Base-by-base conservation (phyloP, 2,113 vertebrate species). In the Thinocorus orbignyianus region DNA sequence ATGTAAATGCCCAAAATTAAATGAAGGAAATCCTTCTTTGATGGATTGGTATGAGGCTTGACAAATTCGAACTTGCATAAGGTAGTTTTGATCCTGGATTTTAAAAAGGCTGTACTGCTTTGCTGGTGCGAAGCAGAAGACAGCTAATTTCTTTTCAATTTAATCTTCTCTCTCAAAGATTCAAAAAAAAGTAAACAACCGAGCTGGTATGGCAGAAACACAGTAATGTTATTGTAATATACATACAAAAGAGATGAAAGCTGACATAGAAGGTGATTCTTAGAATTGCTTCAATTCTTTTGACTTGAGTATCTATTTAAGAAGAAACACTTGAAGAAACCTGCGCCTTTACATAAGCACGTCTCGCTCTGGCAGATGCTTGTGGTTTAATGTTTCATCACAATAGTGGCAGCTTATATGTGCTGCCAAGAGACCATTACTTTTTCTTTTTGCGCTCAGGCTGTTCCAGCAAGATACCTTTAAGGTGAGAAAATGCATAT, bases 401-500 rank as follows among this genome's bases (percentile, higher is more conserved):
- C 70, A 73, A 6, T 85, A 81, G 55, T 82, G 84, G 60, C 83
- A 95, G 69, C 48, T 93, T 88, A 5, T 19, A 7, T 26, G 31
- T 62, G 33, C 83, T 92, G 86, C 91, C 93, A 95, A 28, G 86
- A 87, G 39, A 79, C 61, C 52, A 68, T 89, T 91, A 35, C 31
- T 57, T 24, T 70, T 92, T 62, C 51, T 49, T 57, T 64, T 85
- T 52, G 39, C 17, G 11, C 52, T 78, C 72, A 51, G 42, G 58
- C 83, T 88, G 66, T 86, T 90, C 72, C 48, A 83, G 46, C 33
- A 72, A 81, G 79, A 94, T 94, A 92, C 61, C 80, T 86, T 94
- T 90, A 92, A 88, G 72, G 79, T 95, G 94, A 96, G 83, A 84
- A 92, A 91, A 95, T 42, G 33, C 46, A 33, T 95, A 89, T 92